Evolutionary conservation across 2,888 invertebrate genomes (phyloP).

Genomic region (Operophtera brumata): DNA sequence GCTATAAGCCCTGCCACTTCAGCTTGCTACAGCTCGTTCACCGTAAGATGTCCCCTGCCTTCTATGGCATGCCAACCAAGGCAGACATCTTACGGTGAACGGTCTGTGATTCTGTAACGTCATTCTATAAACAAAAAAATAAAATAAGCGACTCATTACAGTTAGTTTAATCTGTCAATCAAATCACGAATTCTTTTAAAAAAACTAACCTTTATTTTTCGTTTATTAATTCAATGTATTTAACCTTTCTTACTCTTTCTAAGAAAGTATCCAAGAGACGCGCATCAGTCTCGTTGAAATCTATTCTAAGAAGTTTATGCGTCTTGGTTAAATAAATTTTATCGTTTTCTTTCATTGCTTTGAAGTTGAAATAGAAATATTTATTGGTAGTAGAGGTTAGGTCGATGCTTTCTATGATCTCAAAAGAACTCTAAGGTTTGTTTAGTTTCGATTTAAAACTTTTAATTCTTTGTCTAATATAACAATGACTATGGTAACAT

Average conservation of each 20-base stretch:
- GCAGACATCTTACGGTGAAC: too few relatives aligned
- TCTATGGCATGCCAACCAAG: too few relatives aligned
- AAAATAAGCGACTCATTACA: too few relatives aligned
- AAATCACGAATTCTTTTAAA: not conserved
- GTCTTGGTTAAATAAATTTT: slow-evolving; percentile 19
- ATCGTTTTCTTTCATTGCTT: slow-evolving; percentile 27
- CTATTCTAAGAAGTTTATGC: slow-evolving; percentile 6
- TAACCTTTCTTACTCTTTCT: not conserved
- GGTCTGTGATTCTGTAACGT: too few relatives aligned
- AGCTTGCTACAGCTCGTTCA: too few relatives aligned
- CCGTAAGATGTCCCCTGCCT: too few relatives aligned
- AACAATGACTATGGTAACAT: too few relatives aligned
- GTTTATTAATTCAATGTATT: not conserved
- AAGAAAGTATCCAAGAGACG: not conserved
- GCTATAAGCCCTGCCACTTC: too few relatives aligned
- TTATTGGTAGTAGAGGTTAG: slow-evolving; percentile 24
- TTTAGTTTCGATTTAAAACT: not conserved
- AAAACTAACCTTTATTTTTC: not conserved
- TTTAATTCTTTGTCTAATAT: too few relatives aligned
- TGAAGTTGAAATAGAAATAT: slow-evolving; percentile 28
- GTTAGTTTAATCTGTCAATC: too few relatives aligned
- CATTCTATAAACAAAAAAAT: too few relatives aligned
- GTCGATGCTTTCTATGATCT: slow-evolving; percentile 25
- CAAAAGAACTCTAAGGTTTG: not conserved
- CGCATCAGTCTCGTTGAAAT: not conserved